phyloP scores from a whole-genome alignment of 2,797 vertebrate genomes.

The Pangasius sanitwongsei region DNA sequence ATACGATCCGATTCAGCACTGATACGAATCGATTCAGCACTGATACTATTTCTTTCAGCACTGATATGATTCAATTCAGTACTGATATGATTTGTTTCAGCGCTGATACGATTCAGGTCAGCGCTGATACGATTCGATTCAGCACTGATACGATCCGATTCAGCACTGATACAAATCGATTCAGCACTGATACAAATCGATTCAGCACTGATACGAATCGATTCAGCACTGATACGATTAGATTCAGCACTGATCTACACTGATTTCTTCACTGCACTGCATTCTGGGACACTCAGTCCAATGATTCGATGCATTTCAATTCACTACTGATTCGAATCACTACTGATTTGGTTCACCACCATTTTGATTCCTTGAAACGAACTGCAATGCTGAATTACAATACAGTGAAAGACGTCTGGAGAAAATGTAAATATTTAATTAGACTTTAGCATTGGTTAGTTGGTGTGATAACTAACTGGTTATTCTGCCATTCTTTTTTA shows the following conservation, averaged over 20 bases:
- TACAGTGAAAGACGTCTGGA: not conserved
- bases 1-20: no score
- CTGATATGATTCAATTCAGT: not conserved
- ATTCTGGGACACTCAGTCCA: not conserved
- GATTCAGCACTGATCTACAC: not conserved
- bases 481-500: not conserved
- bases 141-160: not conserved
- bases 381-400: not conserved
- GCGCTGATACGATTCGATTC: not conserved
- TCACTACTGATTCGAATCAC: not conserved
- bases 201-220: not conserved
- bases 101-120: not conserved
- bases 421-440: not conserved
- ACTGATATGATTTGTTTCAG: not conserved
- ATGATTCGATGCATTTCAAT: not conserved
- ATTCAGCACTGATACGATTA: not conserved
- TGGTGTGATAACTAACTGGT: not conserved
- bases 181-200: not conserved
- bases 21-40: no score
- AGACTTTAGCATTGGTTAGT: not conserved
- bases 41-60: no score
- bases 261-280: not conserved
- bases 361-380: not conserved
- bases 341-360: not conserved
- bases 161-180: not conserved